phyloP scores from a whole-genome alignment of 1,140 invertebrate genomes.

The Nautilus pompilius region DNA sequence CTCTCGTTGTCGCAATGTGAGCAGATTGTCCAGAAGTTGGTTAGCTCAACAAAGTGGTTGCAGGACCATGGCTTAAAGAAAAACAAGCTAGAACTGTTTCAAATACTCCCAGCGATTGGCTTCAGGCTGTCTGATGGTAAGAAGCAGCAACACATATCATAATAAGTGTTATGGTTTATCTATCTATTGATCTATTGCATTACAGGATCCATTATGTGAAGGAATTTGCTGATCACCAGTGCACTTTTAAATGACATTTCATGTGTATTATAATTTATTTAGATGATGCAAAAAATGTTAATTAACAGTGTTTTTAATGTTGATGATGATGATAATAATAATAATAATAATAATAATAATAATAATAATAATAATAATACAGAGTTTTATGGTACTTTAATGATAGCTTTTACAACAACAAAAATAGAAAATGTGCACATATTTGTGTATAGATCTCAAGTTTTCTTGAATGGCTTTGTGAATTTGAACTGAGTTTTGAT shows the following conservation, averaged over 20 bases:
- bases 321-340: too few relatives aligned
- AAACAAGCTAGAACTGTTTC: constrained; percentile 41
- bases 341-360: too few relatives aligned
- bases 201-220: neutral
- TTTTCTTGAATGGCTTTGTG: too few relatives aligned
- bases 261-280: neutral
- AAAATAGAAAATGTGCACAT: too few relatives aligned
- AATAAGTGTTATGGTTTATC: neutral
- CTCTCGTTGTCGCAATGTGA: too few relatives aligned
- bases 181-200: neutral
- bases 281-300: neutral
- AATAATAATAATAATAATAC: too few relatives aligned
- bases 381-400: too few relatives aligned
- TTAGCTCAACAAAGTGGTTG: constrained; percentile 48
- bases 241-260: neutral
- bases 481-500: too few relatives aligned
- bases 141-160: constrained; percentile 3
- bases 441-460: too few relatives aligned
- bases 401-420: too few relatives aligned
- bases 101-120: constrained; percentile 51
- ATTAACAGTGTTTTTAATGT: neutral
- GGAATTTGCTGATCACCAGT: neutral
- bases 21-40: constrained; percentile 40
- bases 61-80: constrained; percentile 49
- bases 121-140: constrained; percentile 52